Conservation (phyloP, 2,888 invertebrate genomes). For the Callimorpha dominula region DNA sequence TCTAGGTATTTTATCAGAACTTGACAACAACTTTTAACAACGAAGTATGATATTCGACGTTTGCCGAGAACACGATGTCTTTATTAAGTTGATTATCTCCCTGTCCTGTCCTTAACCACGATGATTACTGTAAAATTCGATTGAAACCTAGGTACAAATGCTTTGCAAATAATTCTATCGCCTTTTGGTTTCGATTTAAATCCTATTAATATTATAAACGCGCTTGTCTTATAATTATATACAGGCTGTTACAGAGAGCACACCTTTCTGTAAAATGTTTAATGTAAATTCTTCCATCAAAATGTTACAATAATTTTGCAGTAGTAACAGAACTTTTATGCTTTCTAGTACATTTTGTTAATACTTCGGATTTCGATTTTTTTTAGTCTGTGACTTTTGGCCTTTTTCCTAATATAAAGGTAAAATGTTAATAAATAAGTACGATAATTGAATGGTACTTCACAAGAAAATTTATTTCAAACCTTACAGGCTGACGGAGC, state of each 20-base stretch:
- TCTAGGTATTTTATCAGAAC: no score
- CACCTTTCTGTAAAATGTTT: neutral
- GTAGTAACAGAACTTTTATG: neutral
- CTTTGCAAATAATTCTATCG: no score
- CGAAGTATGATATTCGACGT: no score
- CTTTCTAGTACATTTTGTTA: neutral
- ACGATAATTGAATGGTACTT: neutral
- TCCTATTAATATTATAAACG: no score
- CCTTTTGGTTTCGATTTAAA: no score
- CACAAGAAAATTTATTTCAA: neutral
- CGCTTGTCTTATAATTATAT: no score
- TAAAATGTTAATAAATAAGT: neutral
- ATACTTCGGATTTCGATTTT: neutral
- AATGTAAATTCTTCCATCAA: neutral
- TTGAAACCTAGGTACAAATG: no score
- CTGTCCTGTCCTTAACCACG: no score
- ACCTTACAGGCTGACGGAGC: neutral
- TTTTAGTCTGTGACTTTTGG: neutral
- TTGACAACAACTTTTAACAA: no score
- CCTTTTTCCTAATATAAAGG: neutral
- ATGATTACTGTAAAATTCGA: no score
- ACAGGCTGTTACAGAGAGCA: neutral
- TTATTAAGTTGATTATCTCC: no score
- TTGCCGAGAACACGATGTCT: no score
- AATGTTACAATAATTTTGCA: neutral